Percentiles rank a stretch among this genome's conserved stretches.
Evolutionary conservation across 2,888 invertebrate genomes (phyloP).

Genomic region (Leucoma salicis): DNA sequence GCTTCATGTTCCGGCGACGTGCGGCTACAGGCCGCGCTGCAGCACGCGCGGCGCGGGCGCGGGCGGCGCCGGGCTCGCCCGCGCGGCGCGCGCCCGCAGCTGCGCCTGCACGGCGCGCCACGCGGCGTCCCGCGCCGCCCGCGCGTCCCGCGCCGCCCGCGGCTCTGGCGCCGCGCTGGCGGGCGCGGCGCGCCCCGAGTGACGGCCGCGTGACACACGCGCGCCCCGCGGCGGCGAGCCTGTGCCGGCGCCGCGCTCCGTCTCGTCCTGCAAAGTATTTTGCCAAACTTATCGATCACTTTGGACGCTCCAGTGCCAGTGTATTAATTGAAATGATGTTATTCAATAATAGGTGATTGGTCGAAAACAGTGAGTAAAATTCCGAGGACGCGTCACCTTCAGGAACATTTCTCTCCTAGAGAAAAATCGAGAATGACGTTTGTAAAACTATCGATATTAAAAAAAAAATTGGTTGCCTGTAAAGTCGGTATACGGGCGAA

Average conservation of each 20-base stretch:
- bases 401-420: too few species aligned
- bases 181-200: constrained; percentile 50
- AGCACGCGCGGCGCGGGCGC: constrained; percentile 47
- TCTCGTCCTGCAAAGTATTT: not conserved
- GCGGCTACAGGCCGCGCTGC: constrained; percentile 62
- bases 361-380: too few species aligned
- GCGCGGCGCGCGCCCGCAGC: constrained; percentile 45
- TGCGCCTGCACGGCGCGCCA: constrained; percentile 71
- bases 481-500: too few species aligned
- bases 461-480: too few species aligned
- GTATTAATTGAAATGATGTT: too few species aligned
- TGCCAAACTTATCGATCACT: too few species aligned
- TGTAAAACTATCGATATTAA: too few species aligned
- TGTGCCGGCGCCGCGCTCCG: constrained; percentile 10
- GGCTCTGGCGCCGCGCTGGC: constrained; percentile 11
- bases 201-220: constrained; percentile 40
- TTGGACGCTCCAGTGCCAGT: too few species aligned
- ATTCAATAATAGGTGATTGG: too few species aligned
- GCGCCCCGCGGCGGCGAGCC: constrained; percentile 21
- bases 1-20: constrained; percentile 37
- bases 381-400: too few species aligned
- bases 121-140: constrained; percentile 29
- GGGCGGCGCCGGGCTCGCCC: constrained; percentile 33
- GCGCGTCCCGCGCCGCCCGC: constrained; percentile 4
- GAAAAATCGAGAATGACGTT: too few species aligned